These are phyloP conservation scores for Calosoma granatense DNA, from an alignment of 1,140 invertebrate species.

Conservation along the genomic window DNA sequence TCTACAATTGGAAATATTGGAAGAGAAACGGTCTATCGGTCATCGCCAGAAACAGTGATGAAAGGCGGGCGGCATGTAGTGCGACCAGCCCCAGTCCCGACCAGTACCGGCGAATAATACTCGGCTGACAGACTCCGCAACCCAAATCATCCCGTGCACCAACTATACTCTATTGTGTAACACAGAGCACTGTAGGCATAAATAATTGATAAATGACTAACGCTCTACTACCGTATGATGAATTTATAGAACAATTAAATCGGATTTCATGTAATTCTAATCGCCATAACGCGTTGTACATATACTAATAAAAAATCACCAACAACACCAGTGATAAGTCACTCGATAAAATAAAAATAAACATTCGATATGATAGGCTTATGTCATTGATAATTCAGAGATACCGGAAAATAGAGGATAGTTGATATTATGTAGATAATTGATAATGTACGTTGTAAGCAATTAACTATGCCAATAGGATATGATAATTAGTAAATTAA, in stretches of 20 bases:
- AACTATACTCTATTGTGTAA: neutral
- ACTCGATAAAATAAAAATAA: too few species aligned
- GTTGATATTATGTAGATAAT: too few species aligned
- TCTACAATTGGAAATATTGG: neutral
- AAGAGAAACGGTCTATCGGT: neutral
- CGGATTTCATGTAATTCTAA: neutral
- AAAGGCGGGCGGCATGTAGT: neutral
- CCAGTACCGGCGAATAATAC: neutral
- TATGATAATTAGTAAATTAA: too few species aligned
- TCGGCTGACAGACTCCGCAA: neutral
- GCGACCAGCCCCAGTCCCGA: neutral
- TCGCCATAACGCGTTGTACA: neutral
- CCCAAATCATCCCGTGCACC: neutral
- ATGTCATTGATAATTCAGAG: too few species aligned
- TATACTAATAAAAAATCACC: neutral
- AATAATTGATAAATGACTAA: slow-evolving; percentile 4
- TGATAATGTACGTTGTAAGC: too few species aligned
- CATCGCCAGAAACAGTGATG: neutral
- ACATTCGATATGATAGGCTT: too few species aligned
- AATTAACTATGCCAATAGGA: too few species aligned
- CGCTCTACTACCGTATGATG: neutral
- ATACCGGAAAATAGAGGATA: too few species aligned
- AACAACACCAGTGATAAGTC: too few species aligned
- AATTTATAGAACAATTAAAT: neutral
- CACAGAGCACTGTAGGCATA: neutral